Percentiles rank a stretch among this genome's conserved stretches.
Conservation (phyloP, 2,113 vertebrate genomes). For the Trinectes maculatus region DNA sequence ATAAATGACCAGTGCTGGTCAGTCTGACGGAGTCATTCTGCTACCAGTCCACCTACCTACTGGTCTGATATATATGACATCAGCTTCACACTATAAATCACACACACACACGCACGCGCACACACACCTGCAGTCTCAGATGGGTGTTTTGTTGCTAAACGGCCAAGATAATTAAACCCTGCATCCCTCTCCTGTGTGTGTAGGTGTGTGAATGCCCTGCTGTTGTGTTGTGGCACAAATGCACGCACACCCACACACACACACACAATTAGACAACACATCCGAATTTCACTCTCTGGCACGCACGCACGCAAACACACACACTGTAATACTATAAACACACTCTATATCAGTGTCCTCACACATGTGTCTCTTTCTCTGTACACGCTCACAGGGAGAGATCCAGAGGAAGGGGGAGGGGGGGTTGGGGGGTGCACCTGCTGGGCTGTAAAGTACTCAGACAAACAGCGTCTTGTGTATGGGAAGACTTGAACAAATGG, state of each 20-base stretch:
- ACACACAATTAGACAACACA: constrained; percentile 13
- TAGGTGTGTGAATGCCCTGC: constrained; percentile 6
- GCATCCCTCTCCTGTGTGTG: constrained; percentile 24
- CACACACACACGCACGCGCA: constrained; percentile 4
- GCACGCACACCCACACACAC: background rate
- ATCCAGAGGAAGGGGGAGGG: constrained; percentile 2
- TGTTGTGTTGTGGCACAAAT: constrained; percentile 19
- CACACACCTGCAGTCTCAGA: constrained; percentile 38
- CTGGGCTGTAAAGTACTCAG: constrained; percentile 65
- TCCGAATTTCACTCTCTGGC: constrained; percentile 3
- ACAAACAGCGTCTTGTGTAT: constrained; percentile 73
- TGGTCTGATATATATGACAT: constrained; percentile 55
- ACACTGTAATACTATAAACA: constrained; percentile 38
- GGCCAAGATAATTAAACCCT: constrained; percentile 61
- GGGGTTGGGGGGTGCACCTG: constrained; percentile 66
- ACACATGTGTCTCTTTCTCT: constrained; percentile 25
- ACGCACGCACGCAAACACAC: constrained; percentile 1
- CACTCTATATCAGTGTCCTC: constrained; percentile 21
- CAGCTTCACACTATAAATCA: constrained; percentile 55
- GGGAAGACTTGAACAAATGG: constrained; percentile 72
- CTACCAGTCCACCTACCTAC: constrained; percentile 58
- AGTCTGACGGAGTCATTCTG: constrained; percentile 55
- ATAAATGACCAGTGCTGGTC: constrained; percentile 57
- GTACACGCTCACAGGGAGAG: constrained; percentile 14
- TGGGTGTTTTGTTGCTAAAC: constrained; percentile 67